A percentile compares a stretch with the other conserved stretches of the same genome.
Conservation (phyloP, 1,140 invertebrate species). For the Gyrodactylus bullatarudis region DNA sequence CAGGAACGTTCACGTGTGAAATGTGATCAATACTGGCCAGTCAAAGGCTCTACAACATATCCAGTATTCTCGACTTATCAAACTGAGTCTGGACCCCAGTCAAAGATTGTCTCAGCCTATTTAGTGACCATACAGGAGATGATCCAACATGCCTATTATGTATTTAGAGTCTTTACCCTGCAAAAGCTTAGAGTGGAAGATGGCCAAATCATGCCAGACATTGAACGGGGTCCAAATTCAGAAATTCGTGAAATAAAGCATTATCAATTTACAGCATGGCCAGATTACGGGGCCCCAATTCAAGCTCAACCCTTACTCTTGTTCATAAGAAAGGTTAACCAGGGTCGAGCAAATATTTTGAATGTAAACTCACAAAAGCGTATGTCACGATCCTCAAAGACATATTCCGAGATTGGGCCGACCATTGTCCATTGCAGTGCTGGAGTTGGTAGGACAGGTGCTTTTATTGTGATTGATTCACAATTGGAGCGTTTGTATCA, state of each 20-base stretch:
- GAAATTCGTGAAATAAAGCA: conserved; percentile 32
- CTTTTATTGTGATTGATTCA: conserved; percentile 85
- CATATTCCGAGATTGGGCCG: conserved; percentile 31
- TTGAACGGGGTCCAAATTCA: background rate
- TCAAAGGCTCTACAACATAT: conserved; percentile 10
- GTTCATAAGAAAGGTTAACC: conserved; percentile 43
- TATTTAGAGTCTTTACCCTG: conserved; percentile 73
- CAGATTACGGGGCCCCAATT: conserved; percentile 27
- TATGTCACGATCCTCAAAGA: conserved; percentile 32
- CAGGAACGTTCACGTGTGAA: conserved; percentile 92
- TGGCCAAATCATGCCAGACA: background rate
- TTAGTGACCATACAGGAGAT: conserved; percentile 28
- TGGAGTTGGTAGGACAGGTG: conserved; percentile 9
- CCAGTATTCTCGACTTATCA: background rate
- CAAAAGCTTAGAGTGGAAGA: conserved; percentile 22
- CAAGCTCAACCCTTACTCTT: conserved; percentile 88
- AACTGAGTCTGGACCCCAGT: background rate
- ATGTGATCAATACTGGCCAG: conserved; percentile 32
- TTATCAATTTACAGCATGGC: conserved; percentile 12
- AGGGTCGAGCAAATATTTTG: background rate
- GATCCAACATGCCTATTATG: conserved; percentile 80
- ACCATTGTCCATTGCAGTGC: conserved; percentile 55
- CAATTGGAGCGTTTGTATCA: conserved; percentile 58
- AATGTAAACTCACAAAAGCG: conserved; percentile 36
- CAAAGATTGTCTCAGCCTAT: background rate